Conservation (phyloP, 2,113 vertebrate species). For the Corythaeola cristata region DNA sequence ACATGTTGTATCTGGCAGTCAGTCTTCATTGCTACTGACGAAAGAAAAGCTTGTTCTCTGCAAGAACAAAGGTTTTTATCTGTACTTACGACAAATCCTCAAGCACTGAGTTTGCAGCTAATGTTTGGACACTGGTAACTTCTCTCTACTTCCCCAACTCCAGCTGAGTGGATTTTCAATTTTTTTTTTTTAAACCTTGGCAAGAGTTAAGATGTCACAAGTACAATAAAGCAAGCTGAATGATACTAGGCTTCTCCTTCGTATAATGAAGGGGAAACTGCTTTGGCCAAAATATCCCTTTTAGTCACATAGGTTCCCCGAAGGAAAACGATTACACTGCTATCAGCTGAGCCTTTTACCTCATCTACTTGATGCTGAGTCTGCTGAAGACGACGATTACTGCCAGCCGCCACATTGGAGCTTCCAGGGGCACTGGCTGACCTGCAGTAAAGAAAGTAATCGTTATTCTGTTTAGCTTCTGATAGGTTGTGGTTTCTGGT, state of each 20-base stretch:
- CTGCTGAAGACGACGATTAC: conserved; percentile 78
- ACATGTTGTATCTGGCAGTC: background rate
- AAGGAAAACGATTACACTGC: background rate
- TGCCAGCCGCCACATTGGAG: conserved; percentile 55
- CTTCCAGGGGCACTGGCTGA: conserved; percentile 47
- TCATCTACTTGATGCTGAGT: conserved; percentile 83
- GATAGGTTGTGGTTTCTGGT: background rate
- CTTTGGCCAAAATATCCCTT: background rate
- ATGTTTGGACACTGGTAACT: background rate
- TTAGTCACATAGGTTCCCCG: background rate
- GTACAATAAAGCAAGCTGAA: background rate
- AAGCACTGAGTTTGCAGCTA: background rate
- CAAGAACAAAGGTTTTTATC: background rate
- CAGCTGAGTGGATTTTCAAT: background rate
- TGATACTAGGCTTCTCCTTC: background rate
- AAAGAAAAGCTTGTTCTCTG: background rate
- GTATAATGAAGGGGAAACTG: background rate
- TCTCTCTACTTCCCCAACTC: background rate
- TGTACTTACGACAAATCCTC: background rate
- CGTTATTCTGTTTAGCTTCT: background rate
- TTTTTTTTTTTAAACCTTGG: background rate
- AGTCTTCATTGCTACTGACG: background rate
- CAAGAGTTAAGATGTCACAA: background rate
- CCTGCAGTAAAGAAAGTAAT: conserved; percentile 59
- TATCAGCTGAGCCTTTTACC: conserved; percentile 50